Percentiles rank a stretch among this genome's conserved stretches.
Conservation (phyloP, 2,797 vertebrate species). For the Sebastolobus alascanus region DNA sequence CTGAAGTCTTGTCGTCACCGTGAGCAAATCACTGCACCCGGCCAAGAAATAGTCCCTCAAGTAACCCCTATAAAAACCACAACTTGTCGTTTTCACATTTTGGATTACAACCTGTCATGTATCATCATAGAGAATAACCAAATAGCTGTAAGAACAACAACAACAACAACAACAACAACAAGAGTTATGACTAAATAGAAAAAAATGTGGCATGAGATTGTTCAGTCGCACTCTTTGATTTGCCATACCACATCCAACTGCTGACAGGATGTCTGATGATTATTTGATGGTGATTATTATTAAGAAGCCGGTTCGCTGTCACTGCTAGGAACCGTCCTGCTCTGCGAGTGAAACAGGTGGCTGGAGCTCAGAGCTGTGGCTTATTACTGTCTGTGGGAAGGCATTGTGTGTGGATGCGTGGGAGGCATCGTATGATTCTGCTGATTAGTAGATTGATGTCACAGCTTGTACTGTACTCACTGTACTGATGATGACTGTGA, state of each 20-base stretch:
- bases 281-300: slow-evolving; percentile 41
- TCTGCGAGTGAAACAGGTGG: slow-evolving; percentile 53
- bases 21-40: not conserved
- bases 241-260: slow-evolving; percentile 1
- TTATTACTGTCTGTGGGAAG: slow-evolving; percentile 33
- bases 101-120: not conserved
- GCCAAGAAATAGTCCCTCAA: slow-evolving; percentile 6
- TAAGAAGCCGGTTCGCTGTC: slow-evolving; percentile 47
- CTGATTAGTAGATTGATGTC: slow-evolving; percentile 49
- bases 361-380: slow-evolving; percentile 72
- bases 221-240: slow-evolving; percentile 59
- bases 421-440: slow-evolving; percentile 42
- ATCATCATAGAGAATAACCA: not conserved
- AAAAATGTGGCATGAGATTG: slow-evolving; percentile 42
- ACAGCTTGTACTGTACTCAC: slow-evolving; percentile 19
- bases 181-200: not conserved
- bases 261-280: slow-evolving; percentile 41
- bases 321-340: slow-evolving; percentile 30
- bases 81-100: not conserved
- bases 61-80: not conserved
- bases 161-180: not conserved
- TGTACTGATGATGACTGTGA: slow-evolving; percentile 28
- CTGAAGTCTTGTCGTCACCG: not conserved
- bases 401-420: slow-evolving; percentile 30
- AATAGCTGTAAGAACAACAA: slow-evolving; percentile 21